These are phyloP conservation scores for Mobula hypostoma DNA, from an alignment of 2,113 vertebrate genomes.

Conservation along the genomic window DNA sequence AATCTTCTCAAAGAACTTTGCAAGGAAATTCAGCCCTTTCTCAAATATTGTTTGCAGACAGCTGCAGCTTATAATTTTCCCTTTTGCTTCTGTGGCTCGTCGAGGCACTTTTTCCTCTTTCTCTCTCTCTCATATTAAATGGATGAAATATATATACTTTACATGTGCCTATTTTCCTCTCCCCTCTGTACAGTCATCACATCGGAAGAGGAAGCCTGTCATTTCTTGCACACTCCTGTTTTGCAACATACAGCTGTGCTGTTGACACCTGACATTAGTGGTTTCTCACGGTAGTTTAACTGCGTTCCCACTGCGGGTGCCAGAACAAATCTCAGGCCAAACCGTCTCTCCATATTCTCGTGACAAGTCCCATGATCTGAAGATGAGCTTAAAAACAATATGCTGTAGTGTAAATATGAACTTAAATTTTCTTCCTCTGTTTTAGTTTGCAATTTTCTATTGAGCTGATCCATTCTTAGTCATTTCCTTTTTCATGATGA, in stretches of 20 bases:
- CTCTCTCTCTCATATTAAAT: not conserved
- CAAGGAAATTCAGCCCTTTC: slow-evolving; percentile 14
- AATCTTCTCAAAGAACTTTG: slow-evolving; percentile 17
- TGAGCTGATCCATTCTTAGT: not conserved
- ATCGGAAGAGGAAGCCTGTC: slow-evolving; percentile 25
- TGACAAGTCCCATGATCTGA: no score
- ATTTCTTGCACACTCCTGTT: not conserved
- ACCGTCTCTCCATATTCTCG: not conserved
- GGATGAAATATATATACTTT: no score
- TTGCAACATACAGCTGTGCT: not conserved
- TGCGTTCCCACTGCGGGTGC: not conserved
- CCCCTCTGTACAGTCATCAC: not conserved
- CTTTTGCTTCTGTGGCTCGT: not conserved
- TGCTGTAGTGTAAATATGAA: not conserved
- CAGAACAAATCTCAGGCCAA: not conserved
- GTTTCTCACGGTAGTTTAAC: not conserved
- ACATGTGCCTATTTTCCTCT: not conserved
- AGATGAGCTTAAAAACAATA: not conserved
- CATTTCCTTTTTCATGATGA: not conserved
- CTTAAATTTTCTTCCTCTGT: not conserved
- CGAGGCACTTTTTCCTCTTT: not conserved
- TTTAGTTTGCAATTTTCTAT: not conserved
- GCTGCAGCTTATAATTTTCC: slow-evolving; percentile 14
- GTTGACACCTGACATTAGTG: not conserved
- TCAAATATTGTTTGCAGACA: slow-evolving; percentile 20